A percentile compares a stretch with the other conserved stretches of the same genome.
Conservation (phyloP, 2,888 invertebrate species). For the Odontothrips loti region DNA sequence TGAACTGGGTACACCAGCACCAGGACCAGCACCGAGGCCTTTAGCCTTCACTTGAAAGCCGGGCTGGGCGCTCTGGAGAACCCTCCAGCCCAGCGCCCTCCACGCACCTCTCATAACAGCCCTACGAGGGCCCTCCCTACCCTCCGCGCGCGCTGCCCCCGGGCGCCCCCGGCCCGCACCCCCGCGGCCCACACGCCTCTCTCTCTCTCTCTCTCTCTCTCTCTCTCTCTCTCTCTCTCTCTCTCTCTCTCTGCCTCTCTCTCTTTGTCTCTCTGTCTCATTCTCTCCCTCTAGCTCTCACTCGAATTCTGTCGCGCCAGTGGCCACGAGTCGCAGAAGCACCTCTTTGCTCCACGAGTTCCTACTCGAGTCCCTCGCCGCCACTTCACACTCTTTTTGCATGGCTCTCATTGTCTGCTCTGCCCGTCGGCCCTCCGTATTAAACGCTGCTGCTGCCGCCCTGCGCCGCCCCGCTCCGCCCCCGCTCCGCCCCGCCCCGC, state of each 20-base stretch:
- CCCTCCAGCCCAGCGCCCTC: not conserved
- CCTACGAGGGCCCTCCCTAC: not conserved
- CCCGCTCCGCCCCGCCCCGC: not conserved
- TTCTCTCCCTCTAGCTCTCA: not conserved
- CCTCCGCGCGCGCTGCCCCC: not conserved
- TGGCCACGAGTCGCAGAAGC: not conserved
- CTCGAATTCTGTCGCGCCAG: slow-evolving; percentile 11
- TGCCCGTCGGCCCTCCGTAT: not conserved
- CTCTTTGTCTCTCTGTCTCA: not conserved
- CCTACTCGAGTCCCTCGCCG: slow-evolving; percentile 5
- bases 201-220: not conserved
- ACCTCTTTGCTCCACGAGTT: not conserved
- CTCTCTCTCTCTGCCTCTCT: not conserved
- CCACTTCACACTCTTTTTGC: not conserved
- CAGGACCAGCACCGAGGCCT: not conserved
- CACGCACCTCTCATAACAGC: not conserved
- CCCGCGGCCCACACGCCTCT: not conserved
- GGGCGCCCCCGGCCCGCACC: not conserved
- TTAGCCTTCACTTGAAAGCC: not conserved
- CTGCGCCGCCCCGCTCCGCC: no score
- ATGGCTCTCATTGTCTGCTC: not conserved
- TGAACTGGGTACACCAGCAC: not conserved
- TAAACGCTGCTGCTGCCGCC: not conserved
- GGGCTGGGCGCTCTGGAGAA: not conserved
- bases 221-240: not conserved